phyloP scores from a whole-genome alignment of 2,797 vertebrate species.

The Pterois miles region DNA sequence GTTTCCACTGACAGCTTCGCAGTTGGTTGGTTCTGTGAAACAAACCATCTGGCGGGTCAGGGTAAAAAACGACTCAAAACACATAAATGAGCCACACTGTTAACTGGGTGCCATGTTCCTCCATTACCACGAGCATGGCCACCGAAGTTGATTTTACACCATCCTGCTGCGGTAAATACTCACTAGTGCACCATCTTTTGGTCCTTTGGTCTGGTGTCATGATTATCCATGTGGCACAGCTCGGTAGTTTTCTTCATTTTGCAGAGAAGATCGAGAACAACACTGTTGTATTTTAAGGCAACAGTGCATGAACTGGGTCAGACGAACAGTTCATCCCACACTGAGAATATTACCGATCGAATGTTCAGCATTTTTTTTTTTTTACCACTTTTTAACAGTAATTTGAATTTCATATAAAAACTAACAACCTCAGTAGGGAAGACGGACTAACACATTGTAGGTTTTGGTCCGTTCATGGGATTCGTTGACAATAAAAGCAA shows the following conservation, averaged over 20 bases:
- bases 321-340: neutral
- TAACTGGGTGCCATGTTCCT: neutral
- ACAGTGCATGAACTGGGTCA: neutral
- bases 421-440: no score
- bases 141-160: neutral
- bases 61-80: neutral
- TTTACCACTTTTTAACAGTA: neutral
- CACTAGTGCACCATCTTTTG: neutral
- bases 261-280: neutral
- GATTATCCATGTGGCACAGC: neutral
- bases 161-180: conserved; percentile 3
- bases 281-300: neutral
- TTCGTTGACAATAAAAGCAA: no score
- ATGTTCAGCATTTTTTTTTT: neutral
- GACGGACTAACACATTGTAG: neutral
- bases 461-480: neutral
- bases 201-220: neutral
- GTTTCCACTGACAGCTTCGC: no score
- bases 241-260: neutral
- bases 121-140: neutral
- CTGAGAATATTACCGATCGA: neutral
- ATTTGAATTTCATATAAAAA: neutral
- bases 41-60: no score
- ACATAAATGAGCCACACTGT: neutral
- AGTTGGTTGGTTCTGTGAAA: no score